Percentiles rank a stretch among this genome's conserved stretches.
These are phyloP conservation scores for Hyphantria cunea DNA, from an alignment of 1,140 invertebrate species.

Conservation along the genomic window DNA sequence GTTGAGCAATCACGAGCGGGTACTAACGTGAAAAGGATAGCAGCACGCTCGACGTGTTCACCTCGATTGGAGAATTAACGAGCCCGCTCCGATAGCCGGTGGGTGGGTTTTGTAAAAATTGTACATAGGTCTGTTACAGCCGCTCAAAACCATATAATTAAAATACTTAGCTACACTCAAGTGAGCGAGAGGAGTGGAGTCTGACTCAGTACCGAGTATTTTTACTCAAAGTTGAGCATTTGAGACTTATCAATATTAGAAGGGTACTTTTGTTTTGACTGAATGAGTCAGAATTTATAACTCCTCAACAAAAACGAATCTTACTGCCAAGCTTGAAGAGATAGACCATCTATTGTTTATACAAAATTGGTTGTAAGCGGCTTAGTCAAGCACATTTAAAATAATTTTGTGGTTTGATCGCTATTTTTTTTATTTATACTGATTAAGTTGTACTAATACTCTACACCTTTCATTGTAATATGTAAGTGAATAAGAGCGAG, in stretches of 20 bases:
- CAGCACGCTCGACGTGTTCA: neutral
- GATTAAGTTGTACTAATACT: neutral
- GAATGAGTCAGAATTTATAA: neutral
- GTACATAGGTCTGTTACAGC: neutral
- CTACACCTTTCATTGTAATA: too few relatives aligned
- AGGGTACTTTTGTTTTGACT: neutral
- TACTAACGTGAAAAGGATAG: neutral
- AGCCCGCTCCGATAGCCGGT: conserved; percentile 1
- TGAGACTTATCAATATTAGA: neutral
- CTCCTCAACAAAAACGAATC: neutral
- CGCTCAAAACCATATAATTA: conserved; percentile 2
- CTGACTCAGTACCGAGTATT: neutral
- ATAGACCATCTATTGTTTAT: neutral
- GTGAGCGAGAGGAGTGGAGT: neutral
- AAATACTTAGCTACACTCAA: conserved; percentile 1
- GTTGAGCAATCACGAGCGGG: conserved; percentile 6
- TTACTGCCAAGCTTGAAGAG: conserved; percentile 1
- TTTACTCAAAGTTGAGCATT: conserved; percentile 1
- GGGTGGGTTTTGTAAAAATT: conserved; percentile 16
- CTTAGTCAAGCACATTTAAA: conserved; percentile 2
- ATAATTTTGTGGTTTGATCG: neutral
- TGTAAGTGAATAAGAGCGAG: too few relatives aligned
- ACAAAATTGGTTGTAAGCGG: neutral
- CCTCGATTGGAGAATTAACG: neutral
- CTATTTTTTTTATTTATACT: neutral